A percentile compares a stretch with the other conserved stretches of the same genome.
Conservation (phyloP, 2,888 invertebrate genomes). For the Tenthredo mesomela region DNA sequence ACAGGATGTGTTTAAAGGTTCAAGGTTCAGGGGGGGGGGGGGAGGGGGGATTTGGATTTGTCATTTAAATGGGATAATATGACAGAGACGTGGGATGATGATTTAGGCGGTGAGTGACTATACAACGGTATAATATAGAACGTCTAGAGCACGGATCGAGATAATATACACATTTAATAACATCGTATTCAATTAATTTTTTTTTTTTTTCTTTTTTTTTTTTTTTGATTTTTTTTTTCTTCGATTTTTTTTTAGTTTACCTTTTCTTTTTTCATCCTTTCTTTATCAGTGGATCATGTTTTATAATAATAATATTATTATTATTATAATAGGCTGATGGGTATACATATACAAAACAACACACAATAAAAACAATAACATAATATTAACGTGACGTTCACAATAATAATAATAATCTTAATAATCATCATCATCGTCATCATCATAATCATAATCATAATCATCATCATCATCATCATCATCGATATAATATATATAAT, state of each 20-base stretch:
- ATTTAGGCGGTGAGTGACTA: conserved; percentile 2
- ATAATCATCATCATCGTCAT: conserved; percentile 74
- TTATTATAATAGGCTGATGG: conserved; percentile 56
- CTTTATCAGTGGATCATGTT: conserved; percentile 10
- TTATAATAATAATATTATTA: conserved; percentile 53
- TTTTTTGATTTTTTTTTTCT: conserved; percentile 57
- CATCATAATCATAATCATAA: conserved; percentile 73
- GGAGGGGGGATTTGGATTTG: neutral
- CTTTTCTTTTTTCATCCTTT: conserved; percentile 65
- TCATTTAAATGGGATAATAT: conserved; percentile 1
- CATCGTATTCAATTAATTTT: conserved; percentile 70
- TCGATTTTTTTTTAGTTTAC: conserved; percentile 70
- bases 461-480: conserved; percentile 71
- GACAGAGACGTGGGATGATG: neutral
- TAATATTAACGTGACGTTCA: conserved; percentile 77
- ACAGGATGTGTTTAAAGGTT: neutral
- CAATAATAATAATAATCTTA: conserved; percentile 76
- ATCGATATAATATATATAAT: conserved; percentile 56
- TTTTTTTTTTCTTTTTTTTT: conserved; percentile 64
- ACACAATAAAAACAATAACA: conserved; percentile 78
- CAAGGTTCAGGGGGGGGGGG: neutral
- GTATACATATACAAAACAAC: conserved; percentile 80
- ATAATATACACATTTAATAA: conserved; percentile 75
- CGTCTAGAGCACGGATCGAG: conserved; percentile 60
- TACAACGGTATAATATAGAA: conserved; percentile 3